These are phyloP conservation scores for Leptopilina boulardi DNA, from an alignment of 1,140 invertebrate genomes.

Conservation along the genomic window DNA sequence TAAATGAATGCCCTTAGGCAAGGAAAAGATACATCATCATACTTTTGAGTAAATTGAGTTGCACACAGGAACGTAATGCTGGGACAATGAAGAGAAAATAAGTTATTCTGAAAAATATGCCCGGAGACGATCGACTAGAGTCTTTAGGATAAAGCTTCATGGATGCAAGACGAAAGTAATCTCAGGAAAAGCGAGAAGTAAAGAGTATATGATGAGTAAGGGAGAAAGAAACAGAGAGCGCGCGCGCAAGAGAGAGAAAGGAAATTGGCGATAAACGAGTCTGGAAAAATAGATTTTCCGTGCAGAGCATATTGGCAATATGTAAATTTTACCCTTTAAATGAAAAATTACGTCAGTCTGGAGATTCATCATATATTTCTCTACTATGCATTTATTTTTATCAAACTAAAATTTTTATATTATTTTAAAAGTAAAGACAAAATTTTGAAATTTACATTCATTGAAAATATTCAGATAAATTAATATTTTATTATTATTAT, in stretches of 20 bases:
- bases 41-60: conserved; percentile 33
- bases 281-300: conserved; percentile 17
- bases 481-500: no score
- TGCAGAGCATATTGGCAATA: conserved; percentile 15
- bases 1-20: conserved; percentile 16
- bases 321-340: conserved; percentile 23
- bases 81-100: conserved; percentile 31
- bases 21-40: conserved; percentile 31
- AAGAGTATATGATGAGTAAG: background rate
- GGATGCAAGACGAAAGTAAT: conserved; percentile 16
- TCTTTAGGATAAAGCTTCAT: conserved; percentile 21
- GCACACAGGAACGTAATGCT: conserved; percentile 19
- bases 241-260: background rate
- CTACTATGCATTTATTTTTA: background rate
- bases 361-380: background rate
- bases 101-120: conserved; percentile 31
- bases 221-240: background rate
- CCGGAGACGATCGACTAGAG: conserved; percentile 24
- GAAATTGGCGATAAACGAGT: conserved; percentile 26
- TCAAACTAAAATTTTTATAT: background rate
- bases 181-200: conserved; percentile 21
- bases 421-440: no score
- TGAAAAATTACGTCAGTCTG: conserved; percentile 22
- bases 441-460: no score
- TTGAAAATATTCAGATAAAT: no score